Conservation (phyloP, 2,113 vertebrate species). For the Opisthocomus hoazin region DNA sequence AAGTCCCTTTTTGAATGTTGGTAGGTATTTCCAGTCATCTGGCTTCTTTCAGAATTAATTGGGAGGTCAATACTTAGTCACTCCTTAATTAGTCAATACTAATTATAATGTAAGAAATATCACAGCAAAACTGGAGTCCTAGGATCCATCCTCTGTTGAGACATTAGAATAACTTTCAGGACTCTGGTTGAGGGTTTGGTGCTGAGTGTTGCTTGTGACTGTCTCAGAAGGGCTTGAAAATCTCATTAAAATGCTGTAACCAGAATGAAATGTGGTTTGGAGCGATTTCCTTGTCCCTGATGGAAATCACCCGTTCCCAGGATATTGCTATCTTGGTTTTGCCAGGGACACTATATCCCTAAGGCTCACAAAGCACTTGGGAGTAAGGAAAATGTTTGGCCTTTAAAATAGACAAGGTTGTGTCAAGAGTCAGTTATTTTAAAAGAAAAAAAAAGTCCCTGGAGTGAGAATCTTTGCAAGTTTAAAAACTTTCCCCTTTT, state of each 20-base stretch:
- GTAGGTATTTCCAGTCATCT: constrained; percentile 17
- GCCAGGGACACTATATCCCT: constrained; percentile 53
- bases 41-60: constrained; percentile 2
- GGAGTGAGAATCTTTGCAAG: neutral
- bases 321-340: constrained; percentile 37
- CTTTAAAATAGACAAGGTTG: constrained; percentile 44
- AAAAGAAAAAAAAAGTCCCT: neutral
- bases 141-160: neutral
- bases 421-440: constrained; percentile 50
- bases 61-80: constrained; percentile 26
- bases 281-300: constrained; percentile 33
- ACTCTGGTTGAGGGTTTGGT: neutral
- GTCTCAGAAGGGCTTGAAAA: constrained; percentile 23
- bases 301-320: constrained; percentile 52
- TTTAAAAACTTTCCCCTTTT: constrained; percentile 14
- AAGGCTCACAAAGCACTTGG: constrained; percentile 36
- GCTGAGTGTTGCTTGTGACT: neutral
- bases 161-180: neutral
- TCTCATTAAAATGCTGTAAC: constrained; percentile 38
- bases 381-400: constrained; percentile 44
- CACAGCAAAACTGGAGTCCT: neutral
- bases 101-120: constrained; percentile 9
- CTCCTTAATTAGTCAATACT: constrained; percentile 16
- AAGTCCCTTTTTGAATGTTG: neutral
- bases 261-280: constrained; percentile 60